Evolutionary conservation across 2,888 invertebrate genomes (phyloP), one percentile per base, ranked within the genome.

Genomic region (Luperina testacea): DNA sequence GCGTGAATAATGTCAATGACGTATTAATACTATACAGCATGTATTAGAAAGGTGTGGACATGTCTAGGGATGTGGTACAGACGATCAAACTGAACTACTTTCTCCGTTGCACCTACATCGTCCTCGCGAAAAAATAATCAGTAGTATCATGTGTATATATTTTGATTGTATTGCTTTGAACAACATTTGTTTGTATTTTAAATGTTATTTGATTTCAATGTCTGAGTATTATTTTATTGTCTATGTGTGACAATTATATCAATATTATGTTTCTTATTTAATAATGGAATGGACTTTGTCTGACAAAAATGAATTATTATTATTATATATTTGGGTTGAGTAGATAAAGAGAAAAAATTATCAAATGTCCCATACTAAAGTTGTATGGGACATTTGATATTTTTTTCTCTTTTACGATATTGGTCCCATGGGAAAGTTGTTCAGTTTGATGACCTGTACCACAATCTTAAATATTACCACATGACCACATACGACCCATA

Each of bases 1-100:
- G 6, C 67, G 51, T 17, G 61, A 76, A 72, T 65, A 78, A 86
- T 86, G 73, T 76, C 84, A 86, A 83, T 65, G 75, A 68, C 61
- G 73, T 20, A 72, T 75, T 81, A 71, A 80, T 76, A 77, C 74
- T 72, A 72, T 71, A 32, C 32, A 69, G 7, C 11, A 0, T 27
- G 68, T 68, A 17, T 45, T n/a, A n/a, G 9, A 68, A 11, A 11
- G 9, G 11, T 45, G n/a, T 45, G n/a, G 42, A n/a, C 9, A 67
- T 67, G 8, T 38, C 3, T 38, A 65, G 13, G 38, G 13, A 13
- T 65, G 7, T 38, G n/a, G 42, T 42, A 45, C 2, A 11, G 2
- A 67, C 8, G 9, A 67, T 42, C n/a, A 45, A n/a, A 17, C 67
- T 17, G n/a, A 42, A 45, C 17, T 9, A 42, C 2, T 9, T 17